These are phyloP conservation scores for Pocillopora grandis DNA, from an alignment of 92 coral and sea anemone genomes.

Conservation along the genomic window DNA sequence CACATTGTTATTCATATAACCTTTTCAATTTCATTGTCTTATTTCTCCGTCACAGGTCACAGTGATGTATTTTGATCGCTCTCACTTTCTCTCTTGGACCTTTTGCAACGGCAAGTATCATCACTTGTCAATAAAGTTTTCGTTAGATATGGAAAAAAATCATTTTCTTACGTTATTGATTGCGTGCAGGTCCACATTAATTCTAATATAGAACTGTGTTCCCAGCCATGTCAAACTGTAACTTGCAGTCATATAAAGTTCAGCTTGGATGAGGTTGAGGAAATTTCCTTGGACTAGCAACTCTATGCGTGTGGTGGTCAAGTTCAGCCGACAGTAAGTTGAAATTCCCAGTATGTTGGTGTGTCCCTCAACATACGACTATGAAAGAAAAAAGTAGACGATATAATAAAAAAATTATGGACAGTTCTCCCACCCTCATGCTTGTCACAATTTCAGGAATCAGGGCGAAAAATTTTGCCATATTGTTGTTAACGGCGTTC, in stretches of 20 bases:
- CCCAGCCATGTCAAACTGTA: slow-evolving; percentile 51
- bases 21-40: too few species aligned
- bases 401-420: not conserved
- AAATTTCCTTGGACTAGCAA: slow-evolving; percentile 81
- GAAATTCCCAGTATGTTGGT: slow-evolving; percentile 72
- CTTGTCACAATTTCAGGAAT: too few species aligned
- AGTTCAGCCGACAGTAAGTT: slow-evolving; percentile 73
- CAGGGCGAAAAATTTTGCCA: too few species aligned
- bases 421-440: not conserved
- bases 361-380: slow-evolving; percentile 93
- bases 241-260: slow-evolving; percentile 72
- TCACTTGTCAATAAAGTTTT: not conserved
- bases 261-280: slow-evolving; percentile 82
- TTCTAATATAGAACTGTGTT: slow-evolving; percentile 71
- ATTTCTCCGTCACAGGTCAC: too few species aligned
- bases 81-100: too few species aligned
- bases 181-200: slow-evolving; percentile 81
- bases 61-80: too few species aligned
- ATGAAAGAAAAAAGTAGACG: not conserved
- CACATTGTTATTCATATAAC: too few species aligned
- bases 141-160: not conserved
- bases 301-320: slow-evolving; percentile 84
- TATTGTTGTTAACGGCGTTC: too few species aligned
- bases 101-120: too few species aligned
- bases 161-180: slow-evolving; percentile 67